phyloP scores from a whole-genome alignment of 1,140 invertebrate species.

The Bemisia tabaci region DNA sequence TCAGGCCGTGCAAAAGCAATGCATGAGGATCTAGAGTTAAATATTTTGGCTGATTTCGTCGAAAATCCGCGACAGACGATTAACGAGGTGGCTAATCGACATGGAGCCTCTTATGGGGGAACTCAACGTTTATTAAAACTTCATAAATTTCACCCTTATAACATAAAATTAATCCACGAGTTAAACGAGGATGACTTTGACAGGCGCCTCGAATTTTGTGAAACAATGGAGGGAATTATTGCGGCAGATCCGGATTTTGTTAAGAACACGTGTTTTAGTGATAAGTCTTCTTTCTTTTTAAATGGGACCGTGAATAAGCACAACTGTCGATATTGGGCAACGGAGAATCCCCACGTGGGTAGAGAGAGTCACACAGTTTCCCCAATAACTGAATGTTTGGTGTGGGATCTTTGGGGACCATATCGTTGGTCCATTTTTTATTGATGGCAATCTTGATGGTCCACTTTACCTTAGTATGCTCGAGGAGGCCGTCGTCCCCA shows the following conservation, averaged over 20 bases:
- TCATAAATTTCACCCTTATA: slow-evolving; percentile 16
- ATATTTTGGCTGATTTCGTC: too few relatives aligned
- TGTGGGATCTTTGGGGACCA: slow-evolving; percentile 21
- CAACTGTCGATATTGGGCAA: slow-evolving; percentile 12
- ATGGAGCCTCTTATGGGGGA: too few relatives aligned
- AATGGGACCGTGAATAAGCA: slow-evolving; percentile 29
- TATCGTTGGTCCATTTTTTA: slow-evolving; percentile 27
- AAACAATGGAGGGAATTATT: slow-evolving; percentile 3
- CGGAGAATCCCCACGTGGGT: slow-evolving; percentile 14
- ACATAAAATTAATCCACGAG: slow-evolving; percentile 15
- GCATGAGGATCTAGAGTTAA: too few relatives aligned
- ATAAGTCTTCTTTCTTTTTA: slow-evolving; percentile 28
- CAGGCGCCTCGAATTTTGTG: slow-evolving; percentile 12
- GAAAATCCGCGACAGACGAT: too few relatives aligned
- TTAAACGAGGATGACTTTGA: slow-evolving; percentile 13
- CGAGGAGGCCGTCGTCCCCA: slow-evolving; percentile 15
- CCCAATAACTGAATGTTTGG: slow-evolving; percentile 30
- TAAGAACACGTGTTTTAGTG: slow-evolving; percentile 12
- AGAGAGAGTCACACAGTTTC: too few relatives aligned
- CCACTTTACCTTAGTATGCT: slow-evolving; percentile 21
- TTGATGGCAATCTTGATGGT: slow-evolving; percentile 21
- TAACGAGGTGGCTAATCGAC: too few relatives aligned
- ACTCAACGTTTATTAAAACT: background rate
- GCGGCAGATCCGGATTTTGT: slow-evolving; percentile 1
- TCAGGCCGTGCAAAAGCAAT: too few relatives aligned